Evolutionary conservation across 2,888 invertebrate species (phyloP), one percentile per base, ranked within the genome.

Genomic region (Matsumyia berberina): DNA sequence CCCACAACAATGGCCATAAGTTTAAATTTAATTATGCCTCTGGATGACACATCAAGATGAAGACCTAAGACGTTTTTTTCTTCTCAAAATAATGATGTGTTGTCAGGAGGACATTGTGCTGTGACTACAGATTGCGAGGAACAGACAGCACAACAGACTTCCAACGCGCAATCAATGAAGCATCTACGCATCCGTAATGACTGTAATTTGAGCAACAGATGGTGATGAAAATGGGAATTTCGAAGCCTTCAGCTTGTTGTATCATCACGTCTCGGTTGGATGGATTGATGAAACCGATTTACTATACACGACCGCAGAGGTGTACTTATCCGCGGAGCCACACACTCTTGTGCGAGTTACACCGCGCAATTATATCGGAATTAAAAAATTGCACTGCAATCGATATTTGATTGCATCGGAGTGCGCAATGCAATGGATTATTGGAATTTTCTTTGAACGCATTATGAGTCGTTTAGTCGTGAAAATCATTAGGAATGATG

Each of bases 171-270:
- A 64, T 64, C 6, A 39, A 39, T 19, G 17, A 24, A 17, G 49
- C 8, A 57, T 64, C 37, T 8, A 11, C 55, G 17, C 24, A 24
- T 24, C 33, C 66, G 9, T 83, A 83, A 83, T 79, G 69, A 83
- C 79, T 64, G 51, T 79, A 73, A 83, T 83, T 79, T 74, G 44
- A 55, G 79, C 64, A 73, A 83, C 67, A 55, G 49, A 79, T 83
- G 55, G 70, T 70, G 78, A 72, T 82, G 82, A 77, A 82, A 77
- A 67, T 73, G 67, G 11, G 57, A 70, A 49, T 69, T 55, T 55
- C 24, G 51, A 78, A 78, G 82, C 82, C 66, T 78, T 72, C 66
- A 58, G 78, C 78, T 42, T 77, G 44, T 46, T 46, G 79, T 64
- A 72, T 83, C 83, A 78, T 73, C 83, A 73, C 79, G 57, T 83